Base-by-base conservation (phyloP, 2,797 vertebrate species). In the Manis pentadactyla region DNA sequence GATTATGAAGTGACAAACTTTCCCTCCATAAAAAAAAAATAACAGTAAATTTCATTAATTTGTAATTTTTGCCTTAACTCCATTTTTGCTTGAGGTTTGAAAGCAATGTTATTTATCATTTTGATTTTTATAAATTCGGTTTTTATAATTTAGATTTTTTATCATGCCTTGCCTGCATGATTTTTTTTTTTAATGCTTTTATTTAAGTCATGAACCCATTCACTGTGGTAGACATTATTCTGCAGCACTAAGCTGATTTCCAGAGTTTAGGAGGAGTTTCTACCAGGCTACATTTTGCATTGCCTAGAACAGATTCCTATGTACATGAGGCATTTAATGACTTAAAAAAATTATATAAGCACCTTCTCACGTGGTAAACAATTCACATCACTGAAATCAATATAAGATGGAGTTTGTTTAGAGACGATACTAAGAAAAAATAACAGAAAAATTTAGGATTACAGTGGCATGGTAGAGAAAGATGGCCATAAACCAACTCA, bases 1-100 rank as follows among this genome's bases (percentile, higher is more conserved):
- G 17, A 89, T 79, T 86, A 31, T 87, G 34, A 93, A 92, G 9
- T 81, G 49, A 87, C 83, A 23, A 81, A 17, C 81, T 88, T 84
- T 81, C 29, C 25, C 19, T 71, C 92, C 34, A 55, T 89, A 69
- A 89, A 42, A 53, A 42, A 53, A 9, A 77, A 31, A 49, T 83
- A 42, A 75, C 57, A 75, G 14, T 31, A 66, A 83, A 63, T 61
- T 31, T 94, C 17, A 31, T 81, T 78, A 31, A 57, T 49, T 64
- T 83, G 12, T 57, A 37, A 59, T 42, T 92, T 95, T 93, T 91
- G 13, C 49, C 57, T 77, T 90, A 90, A 61, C 14, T 90, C 13
- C 64, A 25, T 61, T 82, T 93, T 90, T 39, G 9, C 64, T 23
- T 63, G 23, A 74, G 0, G 21, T 78, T 86, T 89, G 42, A 81